These are phyloP conservation scores for Charadrius vociferus DNA, from an alignment of 2,113 vertebrate genomes.

Conservation along the genomic window DNA sequence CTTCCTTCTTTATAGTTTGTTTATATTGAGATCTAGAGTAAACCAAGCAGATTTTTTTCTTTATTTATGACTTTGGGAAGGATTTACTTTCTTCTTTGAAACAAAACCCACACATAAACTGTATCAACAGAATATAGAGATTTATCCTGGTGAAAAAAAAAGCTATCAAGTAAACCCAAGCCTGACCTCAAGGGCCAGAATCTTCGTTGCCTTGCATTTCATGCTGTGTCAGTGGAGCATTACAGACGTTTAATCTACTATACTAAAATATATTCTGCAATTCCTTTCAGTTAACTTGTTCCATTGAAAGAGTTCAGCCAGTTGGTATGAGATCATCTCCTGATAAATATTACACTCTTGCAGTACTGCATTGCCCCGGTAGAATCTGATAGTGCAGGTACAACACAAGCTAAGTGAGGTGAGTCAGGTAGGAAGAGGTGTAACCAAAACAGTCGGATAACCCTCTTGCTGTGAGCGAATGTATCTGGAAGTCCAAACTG, in stretches of 20 bases:
- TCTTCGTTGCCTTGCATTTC: not conserved
- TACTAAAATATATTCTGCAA: not conserved
- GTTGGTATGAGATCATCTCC: not conserved
- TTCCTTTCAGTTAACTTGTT: not conserved
- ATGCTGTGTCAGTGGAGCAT: not conserved
- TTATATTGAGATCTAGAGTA: not conserved
- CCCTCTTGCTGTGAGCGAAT: not conserved
- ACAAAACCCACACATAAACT: not conserved
- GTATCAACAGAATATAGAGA: not conserved
- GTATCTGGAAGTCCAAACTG: not conserved
- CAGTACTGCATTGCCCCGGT: not conserved
- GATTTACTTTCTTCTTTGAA: not conserved
- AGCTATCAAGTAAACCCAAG: not conserved
- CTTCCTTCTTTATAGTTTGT: not conserved
- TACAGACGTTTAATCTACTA: not conserved
- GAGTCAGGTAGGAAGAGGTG: not conserved
- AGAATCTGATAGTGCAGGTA: not conserved
- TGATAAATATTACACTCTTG: not conserved
- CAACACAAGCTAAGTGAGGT: not conserved
- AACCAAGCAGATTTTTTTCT: not conserved
- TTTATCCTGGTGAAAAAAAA: not conserved
- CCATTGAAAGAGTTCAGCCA: not conserved
- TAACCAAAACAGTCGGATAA: not conserved
- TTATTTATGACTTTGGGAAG: not conserved
- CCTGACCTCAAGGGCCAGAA: not conserved